These are phyloP conservation scores for Apodemia zela DNA, from an alignment of 2,888 invertebrate genomes.

Conservation along the genomic window DNA sequence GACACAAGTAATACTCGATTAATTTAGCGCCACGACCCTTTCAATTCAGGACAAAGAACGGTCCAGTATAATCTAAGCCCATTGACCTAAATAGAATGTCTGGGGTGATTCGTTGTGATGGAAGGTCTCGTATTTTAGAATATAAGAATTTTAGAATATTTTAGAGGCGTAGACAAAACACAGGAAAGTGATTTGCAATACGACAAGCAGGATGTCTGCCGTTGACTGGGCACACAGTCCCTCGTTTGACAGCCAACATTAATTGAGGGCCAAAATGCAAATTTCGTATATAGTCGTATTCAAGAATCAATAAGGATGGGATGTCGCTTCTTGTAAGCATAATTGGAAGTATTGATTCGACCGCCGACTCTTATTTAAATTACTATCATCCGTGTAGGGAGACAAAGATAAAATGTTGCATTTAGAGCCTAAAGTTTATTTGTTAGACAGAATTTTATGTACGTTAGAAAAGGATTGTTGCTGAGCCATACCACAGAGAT, in stretches of 20 bases:
- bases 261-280: not conserved
- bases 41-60: no score
- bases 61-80: no score
- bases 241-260: not conserved
- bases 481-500: not conserved
- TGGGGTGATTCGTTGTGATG: no score
- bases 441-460: not conserved
- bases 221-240: not conserved
- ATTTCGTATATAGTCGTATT: not conserved
- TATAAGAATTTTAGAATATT: no score
- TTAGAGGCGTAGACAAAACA: no score
- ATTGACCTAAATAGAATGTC: no score
- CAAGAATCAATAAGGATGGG: not conserved
- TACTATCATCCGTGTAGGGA: not conserved
- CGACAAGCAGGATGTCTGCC: slow-evolving; percentile 4
- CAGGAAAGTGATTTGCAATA: no score
- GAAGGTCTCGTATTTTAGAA: no score
- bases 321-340: not conserved
- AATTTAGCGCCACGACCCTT: no score
- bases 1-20: no score
- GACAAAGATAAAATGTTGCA: not conserved
- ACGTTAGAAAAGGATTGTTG: not conserved
- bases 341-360: not conserved
- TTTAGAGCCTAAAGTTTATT: not conserved
- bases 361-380: not conserved